These are phyloP conservation scores for Neomorphus geoffroyi DNA, from an alignment of 2,797 vertebrate genomes.

Conservation along the genomic window DNA sequence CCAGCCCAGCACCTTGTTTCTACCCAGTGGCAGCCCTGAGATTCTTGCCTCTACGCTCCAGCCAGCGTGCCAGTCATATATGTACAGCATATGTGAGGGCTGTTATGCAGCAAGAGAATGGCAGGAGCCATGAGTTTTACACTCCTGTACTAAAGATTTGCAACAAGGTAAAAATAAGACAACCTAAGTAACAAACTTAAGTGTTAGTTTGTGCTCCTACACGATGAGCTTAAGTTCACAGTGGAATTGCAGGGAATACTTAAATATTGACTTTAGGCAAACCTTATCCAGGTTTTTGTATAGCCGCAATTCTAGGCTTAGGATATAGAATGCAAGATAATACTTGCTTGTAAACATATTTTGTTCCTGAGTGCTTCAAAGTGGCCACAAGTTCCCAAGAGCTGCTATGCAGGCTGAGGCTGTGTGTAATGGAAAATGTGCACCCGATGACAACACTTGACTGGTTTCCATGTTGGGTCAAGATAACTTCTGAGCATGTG, in stretches of 20 bases:
- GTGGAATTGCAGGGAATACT: background rate
- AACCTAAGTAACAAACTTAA: background rate
- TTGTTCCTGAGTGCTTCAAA: background rate
- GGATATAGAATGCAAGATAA: background rate
- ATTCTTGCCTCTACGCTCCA: too few species aligned
- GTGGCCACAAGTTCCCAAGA: background rate
- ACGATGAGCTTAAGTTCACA: background rate
- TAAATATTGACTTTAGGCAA: background rate
- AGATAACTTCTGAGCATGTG: background rate
- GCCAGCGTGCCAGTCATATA: too few species aligned
- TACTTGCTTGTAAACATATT: background rate
- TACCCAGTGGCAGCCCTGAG: too few species aligned
- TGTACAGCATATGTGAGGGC: too few species aligned
- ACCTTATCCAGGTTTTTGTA: background rate
- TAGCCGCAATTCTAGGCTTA: background rate
- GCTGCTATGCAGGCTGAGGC: background rate
- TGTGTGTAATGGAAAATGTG: background rate
- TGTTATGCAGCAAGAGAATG: too few species aligned
- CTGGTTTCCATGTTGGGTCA: background rate
- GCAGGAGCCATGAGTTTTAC: too few species aligned
- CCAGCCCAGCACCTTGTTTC: too few species aligned
- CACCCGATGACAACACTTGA: background rate
- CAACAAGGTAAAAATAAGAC: background rate
- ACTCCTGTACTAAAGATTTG: too few species aligned
- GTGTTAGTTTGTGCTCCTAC: background rate